Conservation (phyloP, 2,888 invertebrate species). For the Mesoligia furuncula region DNA sequence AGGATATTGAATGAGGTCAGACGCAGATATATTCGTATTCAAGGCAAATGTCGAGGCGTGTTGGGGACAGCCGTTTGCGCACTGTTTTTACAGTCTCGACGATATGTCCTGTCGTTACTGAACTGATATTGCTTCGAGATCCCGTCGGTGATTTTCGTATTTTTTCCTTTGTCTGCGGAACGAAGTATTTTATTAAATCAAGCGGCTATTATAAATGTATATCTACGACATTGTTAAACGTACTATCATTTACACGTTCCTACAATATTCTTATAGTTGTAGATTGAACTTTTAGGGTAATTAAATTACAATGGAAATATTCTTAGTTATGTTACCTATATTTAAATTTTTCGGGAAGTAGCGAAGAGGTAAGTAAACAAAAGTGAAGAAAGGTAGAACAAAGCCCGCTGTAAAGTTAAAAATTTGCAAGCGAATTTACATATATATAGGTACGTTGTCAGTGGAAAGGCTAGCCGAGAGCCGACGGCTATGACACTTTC, state of each 20-base stretch:
- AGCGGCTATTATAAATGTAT: constrained; percentile 28
- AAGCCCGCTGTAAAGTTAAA: constrained; percentile 35
- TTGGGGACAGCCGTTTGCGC: constrained; percentile 83
- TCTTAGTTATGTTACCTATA: background rate
- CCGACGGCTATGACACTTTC: constrained; percentile 39
- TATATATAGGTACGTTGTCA: constrained; percentile 41
- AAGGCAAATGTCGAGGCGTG: constrained; percentile 85
- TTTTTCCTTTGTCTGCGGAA: constrained; percentile 57
- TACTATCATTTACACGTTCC: background rate
- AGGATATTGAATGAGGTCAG: constrained; percentile 89
- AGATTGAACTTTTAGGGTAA: background rate
- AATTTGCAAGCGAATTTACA: constrained; percentile 53
- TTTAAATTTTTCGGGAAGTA: constrained; percentile 1
- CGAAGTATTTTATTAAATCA: constrained; percentile 38
- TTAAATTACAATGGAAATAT: background rate
- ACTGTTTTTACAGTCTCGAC: constrained; percentile 78
- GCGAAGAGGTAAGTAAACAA: constrained; percentile 24
- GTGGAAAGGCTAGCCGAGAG: constrained; percentile 13
- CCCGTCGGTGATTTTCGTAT: constrained; percentile 63
- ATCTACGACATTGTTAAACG: background rate
- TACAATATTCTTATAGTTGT: background rate
- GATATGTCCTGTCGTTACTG: constrained; percentile 75
- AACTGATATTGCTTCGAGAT: constrained; percentile 73
- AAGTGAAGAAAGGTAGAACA: constrained; percentile 31
- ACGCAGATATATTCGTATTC: constrained; percentile 86